Evolutionary conservation across 2,888 invertebrate genomes (phyloP), one percentile per base, ranked within the genome.

Genomic region (Drosophila mercatorum): DNA sequence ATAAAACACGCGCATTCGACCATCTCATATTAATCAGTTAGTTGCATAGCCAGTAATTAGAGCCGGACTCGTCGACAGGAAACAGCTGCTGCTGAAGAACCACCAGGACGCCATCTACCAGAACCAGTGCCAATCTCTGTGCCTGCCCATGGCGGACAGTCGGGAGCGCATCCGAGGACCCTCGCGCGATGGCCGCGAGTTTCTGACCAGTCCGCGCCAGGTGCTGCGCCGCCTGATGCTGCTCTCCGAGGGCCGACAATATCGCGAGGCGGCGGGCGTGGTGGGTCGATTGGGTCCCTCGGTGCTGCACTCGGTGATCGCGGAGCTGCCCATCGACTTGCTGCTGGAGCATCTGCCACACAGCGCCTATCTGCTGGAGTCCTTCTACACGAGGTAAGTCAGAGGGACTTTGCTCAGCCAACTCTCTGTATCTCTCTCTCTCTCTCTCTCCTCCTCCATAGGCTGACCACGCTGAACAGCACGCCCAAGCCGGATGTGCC

Each of bases 281-380:
- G 94, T 98, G 74, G 95, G 96, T 51, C 94, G 97, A 49, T 94
- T 98, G 22, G 97, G 97, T 5, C 95, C 96, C 46, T 96, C 96
- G 1, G 97, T 97, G 4, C 94, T 98, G 80, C 95, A 96, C 75
- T 95, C 95, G 3, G 95, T 96, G 2, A 95, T 96, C 1, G 93
- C 95, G 1, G 97, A 97, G 76, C 94, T 98, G 75, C 98, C 98
- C 0, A 94, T 98, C 59, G 98, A 98, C 91, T 94, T 97, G 80
- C 94, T 98, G 81, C 95, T 98, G n/a, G 98, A 98, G 83, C 96
- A 97, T 3, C 94, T 98, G 92, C 98, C 98, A 1, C 97, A 97
- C 91, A 97, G 97, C 22, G 95, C 98, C 2, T 96, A 96, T 82
- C 94, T 98, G 55, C 94, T 98, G 81, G 98, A 98, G 92, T 97